Evolutionary conservation across 2,888 invertebrate genomes (phyloP).

Genomic region (Patella ulyssiponensis): DNA sequence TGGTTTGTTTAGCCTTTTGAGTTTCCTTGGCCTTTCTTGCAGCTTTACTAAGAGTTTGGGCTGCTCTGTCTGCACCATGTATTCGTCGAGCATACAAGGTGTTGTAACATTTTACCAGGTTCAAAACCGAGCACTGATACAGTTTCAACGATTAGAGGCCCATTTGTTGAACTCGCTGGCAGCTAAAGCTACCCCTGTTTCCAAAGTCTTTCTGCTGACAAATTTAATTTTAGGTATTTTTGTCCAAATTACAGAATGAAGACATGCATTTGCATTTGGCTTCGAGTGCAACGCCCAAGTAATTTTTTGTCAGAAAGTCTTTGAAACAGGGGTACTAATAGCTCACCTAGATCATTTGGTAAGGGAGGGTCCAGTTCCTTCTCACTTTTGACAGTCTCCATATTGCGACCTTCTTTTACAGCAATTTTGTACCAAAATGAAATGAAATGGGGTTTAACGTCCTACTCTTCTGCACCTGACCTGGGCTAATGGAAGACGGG

Average conservation of each 20-base stretch:
- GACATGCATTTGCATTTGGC: conserved; percentile 22
- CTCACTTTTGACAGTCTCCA: not conserved
- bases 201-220: conserved; percentile 9
- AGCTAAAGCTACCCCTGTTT: conserved; percentile 1
- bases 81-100: too few species aligned
- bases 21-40: too few species aligned
- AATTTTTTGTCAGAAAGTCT: conserved; percentile 10
- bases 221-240: conserved; percentile 18
- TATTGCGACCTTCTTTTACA: not conserved
- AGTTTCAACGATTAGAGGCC: not conserved
- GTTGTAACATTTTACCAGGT: too few species aligned
- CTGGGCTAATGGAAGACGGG: too few species aligned
- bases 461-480: too few species aligned
- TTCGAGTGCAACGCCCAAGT: conserved; percentile 15
- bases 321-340: conserved; percentile 6
- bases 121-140: too few species aligned
- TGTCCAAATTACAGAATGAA: conserved; percentile 18
- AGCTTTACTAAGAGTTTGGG: too few species aligned
- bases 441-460: too few species aligned
- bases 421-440: not conserved
- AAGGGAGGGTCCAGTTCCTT: not conserved
- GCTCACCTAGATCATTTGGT: not conserved
- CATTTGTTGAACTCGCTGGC: not conserved
- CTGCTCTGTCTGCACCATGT: too few species aligned
- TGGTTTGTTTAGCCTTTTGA: too few species aligned